phyloP scores from a whole-genome alignment of 2,113 vertebrate species.

The Pygathrix nemaeus region DNA sequence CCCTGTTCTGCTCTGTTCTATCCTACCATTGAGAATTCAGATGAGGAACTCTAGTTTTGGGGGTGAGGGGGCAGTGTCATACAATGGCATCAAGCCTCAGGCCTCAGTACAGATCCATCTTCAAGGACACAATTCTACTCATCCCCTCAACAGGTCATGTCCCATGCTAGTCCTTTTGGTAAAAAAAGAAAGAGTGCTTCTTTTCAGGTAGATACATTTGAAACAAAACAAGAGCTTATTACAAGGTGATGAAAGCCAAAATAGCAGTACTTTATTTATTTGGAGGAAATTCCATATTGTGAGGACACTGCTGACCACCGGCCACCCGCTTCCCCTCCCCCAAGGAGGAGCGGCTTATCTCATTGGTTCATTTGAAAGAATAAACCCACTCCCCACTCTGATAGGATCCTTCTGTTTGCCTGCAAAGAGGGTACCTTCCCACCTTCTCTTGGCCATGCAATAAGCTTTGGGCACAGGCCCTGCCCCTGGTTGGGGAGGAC shows the following conservation, averaged over 20 bases:
- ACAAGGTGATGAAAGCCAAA: not conserved
- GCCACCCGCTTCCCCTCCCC: not conserved
- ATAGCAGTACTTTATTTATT: not conserved
- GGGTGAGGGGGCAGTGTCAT: not conserved
- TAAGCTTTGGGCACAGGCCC: not conserved
- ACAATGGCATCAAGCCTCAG: not conserved
- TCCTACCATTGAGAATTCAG: not conserved
- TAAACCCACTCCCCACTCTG: not conserved
- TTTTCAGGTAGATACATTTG: not conserved
- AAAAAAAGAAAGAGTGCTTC: not conserved
- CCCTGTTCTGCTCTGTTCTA: not conserved
- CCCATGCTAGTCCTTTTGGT: not conserved
- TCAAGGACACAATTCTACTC: not conserved
- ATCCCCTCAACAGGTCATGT: not conserved
- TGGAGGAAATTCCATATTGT: not conserved
- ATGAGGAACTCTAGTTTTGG: not conserved
- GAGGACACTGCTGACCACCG: not conserved
- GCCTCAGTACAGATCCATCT: not conserved
- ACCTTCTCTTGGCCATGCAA: not conserved
- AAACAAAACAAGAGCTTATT: conserved; percentile 16
- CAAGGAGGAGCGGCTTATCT: not conserved
- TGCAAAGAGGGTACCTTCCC: not conserved
- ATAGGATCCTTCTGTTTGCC: not conserved
- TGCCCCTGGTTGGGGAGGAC: not conserved
- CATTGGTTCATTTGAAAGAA: not conserved